These are phyloP conservation scores for Phalanger gymnotis DNA, from an alignment of 2,797 vertebrate genomes.

Conservation along the genomic window DNA sequence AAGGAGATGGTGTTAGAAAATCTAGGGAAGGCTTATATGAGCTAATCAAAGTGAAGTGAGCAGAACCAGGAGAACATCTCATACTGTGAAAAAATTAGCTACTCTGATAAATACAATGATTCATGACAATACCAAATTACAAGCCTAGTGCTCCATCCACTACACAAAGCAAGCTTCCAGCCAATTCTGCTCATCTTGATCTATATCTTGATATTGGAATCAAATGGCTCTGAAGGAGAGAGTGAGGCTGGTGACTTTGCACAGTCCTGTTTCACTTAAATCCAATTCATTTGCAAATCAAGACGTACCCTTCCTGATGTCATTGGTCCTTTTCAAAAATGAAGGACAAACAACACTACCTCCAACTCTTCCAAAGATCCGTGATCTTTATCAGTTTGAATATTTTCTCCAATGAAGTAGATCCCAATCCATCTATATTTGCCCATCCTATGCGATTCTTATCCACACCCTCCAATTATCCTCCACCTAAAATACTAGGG, in stretches of 20 bases:
- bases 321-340: not conserved
- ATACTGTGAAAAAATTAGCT: not conserved
- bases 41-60: not conserved
- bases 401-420: not conserved
- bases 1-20: not conserved
- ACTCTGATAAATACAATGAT: not conserved
- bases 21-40: not conserved
- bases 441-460: not conserved
- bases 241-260: not conserved
- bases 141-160: not conserved
- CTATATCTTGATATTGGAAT: not conserved
- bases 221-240: not conserved
- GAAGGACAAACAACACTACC: not conserved
- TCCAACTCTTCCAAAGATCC: not conserved
- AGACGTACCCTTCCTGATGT: not conserved
- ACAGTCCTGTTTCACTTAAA: not conserved
- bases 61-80: not conserved
- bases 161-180: not conserved
- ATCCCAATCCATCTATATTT: not conserved
- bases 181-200: not conserved
- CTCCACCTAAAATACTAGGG: not conserved
- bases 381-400: not conserved
- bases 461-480: not conserved
- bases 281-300: not conserved
- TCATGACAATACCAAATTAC: not conserved